Conservation (phyloP, 2,113 vertebrate species). For the Phrynocephalus versicolor region DNA sequence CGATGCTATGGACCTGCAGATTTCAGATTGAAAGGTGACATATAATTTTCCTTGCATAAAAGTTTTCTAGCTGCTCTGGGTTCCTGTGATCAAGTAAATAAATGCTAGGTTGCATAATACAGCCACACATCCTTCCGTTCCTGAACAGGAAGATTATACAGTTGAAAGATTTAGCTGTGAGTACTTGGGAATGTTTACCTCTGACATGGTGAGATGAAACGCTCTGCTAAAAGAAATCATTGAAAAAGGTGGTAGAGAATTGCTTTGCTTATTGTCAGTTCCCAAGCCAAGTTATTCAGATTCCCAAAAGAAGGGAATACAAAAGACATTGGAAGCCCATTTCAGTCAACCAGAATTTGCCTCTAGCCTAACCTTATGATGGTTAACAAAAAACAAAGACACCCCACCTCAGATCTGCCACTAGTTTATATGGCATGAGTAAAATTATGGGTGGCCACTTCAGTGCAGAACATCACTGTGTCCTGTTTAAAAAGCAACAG, state of each 20-base stretch:
- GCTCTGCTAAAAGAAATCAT: background rate
- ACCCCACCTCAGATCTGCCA: no score
- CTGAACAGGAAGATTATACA: background rate
- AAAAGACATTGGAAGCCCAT: background rate
- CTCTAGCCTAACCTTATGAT: background rate
- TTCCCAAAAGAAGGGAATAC: background rate
- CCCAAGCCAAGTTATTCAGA: background rate
- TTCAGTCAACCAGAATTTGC: background rate
- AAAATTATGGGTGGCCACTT: background rate
- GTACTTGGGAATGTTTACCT: background rate
- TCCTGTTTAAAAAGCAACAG: background rate
- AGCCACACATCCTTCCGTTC: background rate
- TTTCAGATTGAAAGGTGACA: background rate
- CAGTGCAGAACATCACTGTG: background rate
- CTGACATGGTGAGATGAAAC: background rate
- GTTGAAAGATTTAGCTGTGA: background rate
- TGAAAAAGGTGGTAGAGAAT: background rate
- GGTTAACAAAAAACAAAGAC: background rate
- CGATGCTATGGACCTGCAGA: background rate
- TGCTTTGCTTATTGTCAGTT: background rate
- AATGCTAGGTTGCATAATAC: background rate
- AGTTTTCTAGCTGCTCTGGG: no score
- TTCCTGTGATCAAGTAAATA: no score
- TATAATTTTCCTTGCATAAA: background rate
- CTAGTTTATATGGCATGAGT: background rate